Percentiles rank a stretch among this genome's conserved stretches.
phyloP scores from a whole-genome alignment of 2,797 vertebrate genomes.

The Danio jaintianensis region DNA sequence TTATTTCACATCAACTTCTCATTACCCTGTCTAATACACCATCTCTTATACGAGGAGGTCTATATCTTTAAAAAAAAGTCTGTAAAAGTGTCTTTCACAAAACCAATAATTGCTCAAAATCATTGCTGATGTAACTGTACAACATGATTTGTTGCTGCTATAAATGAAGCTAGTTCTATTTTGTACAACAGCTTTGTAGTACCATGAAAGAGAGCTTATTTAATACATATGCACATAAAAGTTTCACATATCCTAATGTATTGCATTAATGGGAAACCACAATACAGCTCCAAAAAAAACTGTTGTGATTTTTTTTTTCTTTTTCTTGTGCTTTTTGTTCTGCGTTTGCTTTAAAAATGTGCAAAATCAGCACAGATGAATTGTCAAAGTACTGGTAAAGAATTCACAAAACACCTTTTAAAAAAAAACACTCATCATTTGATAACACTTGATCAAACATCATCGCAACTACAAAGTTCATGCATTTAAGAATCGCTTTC shows the following conservation, averaged over 20 bases:
- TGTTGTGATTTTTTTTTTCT: neutral
- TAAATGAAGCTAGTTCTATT: neutral
- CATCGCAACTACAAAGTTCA: conserved; percentile 45
- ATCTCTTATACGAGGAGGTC: neutral
- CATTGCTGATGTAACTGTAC: conserved; percentile 7
- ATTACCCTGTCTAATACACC: neutral
- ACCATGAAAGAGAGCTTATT: neutral
- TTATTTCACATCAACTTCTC: neutral
- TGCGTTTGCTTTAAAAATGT: conserved; percentile 17
- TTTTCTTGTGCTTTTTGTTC: conserved; percentile 38
- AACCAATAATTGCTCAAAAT: conserved; percentile 11
- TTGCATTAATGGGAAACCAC: conserved; percentile 20
- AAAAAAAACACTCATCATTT: neutral
- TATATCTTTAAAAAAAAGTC: neutral
- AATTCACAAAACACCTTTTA: conserved; percentile 24
- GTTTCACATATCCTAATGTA: neutral
- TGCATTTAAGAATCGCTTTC: conserved; percentile 44
- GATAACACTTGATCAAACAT: conserved; percentile 26
- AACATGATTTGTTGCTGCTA: neutral
- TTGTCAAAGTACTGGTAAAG: neutral
- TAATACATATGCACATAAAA: neutral
- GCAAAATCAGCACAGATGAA: neutral
- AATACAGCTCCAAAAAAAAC: neutral
- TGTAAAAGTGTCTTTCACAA: conserved; percentile 22
- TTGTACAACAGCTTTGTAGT: conserved; percentile 21